phyloP scores from a whole-genome alignment of 2,797 vertebrate species.

The Chrosomus eos region DNA sequence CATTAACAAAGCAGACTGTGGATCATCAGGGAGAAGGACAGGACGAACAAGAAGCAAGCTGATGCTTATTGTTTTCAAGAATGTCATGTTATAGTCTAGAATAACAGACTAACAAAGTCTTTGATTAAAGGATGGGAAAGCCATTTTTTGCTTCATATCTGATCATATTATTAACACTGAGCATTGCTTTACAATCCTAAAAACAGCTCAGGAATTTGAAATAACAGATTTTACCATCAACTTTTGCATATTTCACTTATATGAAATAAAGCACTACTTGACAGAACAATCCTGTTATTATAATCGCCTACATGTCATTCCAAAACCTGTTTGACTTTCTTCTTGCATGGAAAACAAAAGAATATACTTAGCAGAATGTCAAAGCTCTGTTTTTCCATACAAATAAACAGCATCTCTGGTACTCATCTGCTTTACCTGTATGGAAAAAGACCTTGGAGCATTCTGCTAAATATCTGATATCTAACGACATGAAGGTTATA shows the following conservation, averaged over 20 bases:
- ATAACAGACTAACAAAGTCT: neutral
- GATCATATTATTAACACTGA: neutral
- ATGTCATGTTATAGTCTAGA: conserved; percentile 47
- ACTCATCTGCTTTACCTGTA: neutral
- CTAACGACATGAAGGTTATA: neutral
- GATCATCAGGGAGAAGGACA: conserved; percentile 31
- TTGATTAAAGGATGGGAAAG: conserved; percentile 6
- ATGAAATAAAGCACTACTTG: neutral
- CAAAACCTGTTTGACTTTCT: neutral
- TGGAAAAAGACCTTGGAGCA: neutral
- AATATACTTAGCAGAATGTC: neutral
- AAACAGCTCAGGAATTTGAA: neutral
- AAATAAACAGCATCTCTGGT: neutral
- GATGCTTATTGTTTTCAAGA: conserved; percentile 35
- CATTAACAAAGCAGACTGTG: conserved; percentile 56
- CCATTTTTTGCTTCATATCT: neutral
- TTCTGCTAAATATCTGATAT: neutral
- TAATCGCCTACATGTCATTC: neutral
- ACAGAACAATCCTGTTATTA: neutral
- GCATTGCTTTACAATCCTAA: neutral
- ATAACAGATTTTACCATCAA: neutral
- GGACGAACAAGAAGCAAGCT: conserved; percentile 3
- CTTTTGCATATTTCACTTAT: neutral
- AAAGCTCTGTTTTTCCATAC: neutral
- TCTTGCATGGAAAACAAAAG: neutral